These are phyloP conservation scores for Dusona sp. DNA, from an alignment of 2,888 invertebrate species.

Conservation along the genomic window DNA sequence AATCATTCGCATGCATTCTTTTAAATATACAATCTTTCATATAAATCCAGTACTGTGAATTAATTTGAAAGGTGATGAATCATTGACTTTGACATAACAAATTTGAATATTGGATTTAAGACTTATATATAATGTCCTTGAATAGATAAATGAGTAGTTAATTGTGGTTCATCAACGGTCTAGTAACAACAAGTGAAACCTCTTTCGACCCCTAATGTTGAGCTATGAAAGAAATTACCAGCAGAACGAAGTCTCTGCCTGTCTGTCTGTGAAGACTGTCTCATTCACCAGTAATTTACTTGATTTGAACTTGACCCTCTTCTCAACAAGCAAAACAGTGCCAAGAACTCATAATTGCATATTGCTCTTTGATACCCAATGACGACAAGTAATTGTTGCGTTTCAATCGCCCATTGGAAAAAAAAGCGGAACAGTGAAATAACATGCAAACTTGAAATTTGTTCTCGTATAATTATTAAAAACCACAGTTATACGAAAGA, in stretches of 20 bases:
- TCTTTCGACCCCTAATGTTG: neutral
- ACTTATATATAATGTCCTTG: no score
- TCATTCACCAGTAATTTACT: neutral
- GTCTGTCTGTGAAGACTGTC: neutral
- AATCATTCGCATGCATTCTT: neutral
- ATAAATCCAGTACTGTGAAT: no score
- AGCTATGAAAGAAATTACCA: neutral
- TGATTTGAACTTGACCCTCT: neutral
- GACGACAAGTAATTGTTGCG: neutral
- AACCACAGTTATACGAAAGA: no score
- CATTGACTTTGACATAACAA: neutral
- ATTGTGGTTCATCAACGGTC: neutral
- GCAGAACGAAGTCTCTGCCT: neutral
- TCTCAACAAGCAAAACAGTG: neutral
- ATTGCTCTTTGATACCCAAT: neutral
- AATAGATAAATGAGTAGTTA: neutral
- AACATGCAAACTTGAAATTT: neutral
- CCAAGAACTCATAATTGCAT: conserved; percentile 7
- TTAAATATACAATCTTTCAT: no score
- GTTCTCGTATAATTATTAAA: no score
- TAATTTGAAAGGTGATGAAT: neutral
- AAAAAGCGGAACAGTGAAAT: neutral
- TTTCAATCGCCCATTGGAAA: neutral
- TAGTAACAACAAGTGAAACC: neutral
- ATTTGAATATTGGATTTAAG: neutral